Evolutionary conservation across 1,140 invertebrate genomes (phyloP).

Genomic region (Callitettix versicolor): DNA sequence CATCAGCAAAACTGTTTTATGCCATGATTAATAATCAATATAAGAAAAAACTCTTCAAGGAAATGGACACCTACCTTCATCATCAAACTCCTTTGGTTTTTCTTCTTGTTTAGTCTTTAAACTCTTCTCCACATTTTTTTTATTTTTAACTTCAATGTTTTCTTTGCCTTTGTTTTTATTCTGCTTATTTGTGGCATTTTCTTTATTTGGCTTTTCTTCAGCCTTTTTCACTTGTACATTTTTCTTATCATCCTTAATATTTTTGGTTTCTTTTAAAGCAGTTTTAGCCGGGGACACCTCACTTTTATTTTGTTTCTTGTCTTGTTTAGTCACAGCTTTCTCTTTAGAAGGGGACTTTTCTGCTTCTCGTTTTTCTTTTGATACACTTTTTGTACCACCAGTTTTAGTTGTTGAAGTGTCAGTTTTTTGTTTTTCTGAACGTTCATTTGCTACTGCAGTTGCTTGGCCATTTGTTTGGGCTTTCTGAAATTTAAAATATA

Average conservation of each 20-base stretch:
- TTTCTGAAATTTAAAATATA: conserved; percentile 33
- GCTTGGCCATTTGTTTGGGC: conserved; percentile 39
- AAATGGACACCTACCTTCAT: conserved; percentile 42
- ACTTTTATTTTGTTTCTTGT: conserved; percentile 29
- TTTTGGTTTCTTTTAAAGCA: conserved; percentile 27
- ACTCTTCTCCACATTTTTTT: conserved; percentile 42
- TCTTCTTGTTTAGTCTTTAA: conserved; percentile 41
- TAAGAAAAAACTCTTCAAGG: neutral
- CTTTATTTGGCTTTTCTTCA: conserved; percentile 35
- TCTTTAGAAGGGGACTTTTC: conserved; percentile 40
- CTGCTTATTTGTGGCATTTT: conserved; percentile 26
- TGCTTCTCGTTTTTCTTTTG: conserved; percentile 34
- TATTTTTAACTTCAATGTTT: conserved; percentile 34
- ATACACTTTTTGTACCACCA: conserved; percentile 35
- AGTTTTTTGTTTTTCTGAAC: conserved; percentile 17
- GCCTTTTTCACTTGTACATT: conserved; percentile 37
- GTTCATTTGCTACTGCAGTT: conserved; percentile 25
- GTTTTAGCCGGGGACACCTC: conserved; percentile 16
- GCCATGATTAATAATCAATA: conserved; percentile 1
- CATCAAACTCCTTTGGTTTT: conserved; percentile 54
- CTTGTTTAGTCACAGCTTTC: conserved; percentile 33
- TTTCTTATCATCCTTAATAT: conserved; percentile 29
- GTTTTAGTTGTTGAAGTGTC: conserved; percentile 29
- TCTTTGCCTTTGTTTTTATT: conserved; percentile 37
- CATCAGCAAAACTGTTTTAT: no score